phyloP scores from a whole-genome alignment of 2,797 vertebrate genomes.

The Poeciliopsis infans region DNA sequence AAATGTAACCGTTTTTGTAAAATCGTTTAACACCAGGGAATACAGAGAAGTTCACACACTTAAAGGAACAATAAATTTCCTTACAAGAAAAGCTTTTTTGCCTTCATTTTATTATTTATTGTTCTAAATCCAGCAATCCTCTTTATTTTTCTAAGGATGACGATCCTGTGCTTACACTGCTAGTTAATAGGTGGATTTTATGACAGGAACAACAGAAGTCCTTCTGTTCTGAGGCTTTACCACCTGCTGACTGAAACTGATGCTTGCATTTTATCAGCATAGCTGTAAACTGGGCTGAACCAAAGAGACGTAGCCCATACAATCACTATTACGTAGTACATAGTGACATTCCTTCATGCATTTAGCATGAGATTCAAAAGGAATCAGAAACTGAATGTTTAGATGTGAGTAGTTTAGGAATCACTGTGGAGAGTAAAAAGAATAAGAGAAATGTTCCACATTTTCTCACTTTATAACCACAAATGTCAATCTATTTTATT shows the following conservation, averaged over 20 bases:
- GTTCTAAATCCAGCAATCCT: constrained; percentile 4
- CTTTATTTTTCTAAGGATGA: constrained; percentile 12
- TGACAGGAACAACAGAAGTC: constrained; percentile 11
- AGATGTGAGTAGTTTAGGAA: neutral
- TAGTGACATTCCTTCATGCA: neutral
- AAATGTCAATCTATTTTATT: neutral
- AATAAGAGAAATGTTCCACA: neutral
- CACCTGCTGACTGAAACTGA: constrained; percentile 7
- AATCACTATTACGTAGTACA: constrained; percentile 5
- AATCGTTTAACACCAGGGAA: neutral
- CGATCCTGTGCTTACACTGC: constrained; percentile 1
- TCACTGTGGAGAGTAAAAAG: neutral
- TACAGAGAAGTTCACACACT: neutral
- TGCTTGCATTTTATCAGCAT: neutral
- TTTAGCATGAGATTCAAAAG: constrained; percentile 3
- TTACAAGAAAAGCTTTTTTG: neutral
- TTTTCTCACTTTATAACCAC: neutral
- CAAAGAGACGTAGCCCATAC: neutral
- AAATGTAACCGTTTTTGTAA: neutral
- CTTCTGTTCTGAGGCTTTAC: constrained; percentile 20
- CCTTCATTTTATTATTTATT: neutral
- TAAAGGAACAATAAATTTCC: neutral
- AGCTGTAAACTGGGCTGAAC: neutral
- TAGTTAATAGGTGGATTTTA: constrained; percentile 27
- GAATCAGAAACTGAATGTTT: constrained; percentile 1